Evolutionary conservation across 1,140 invertebrate genomes (phyloP).

Genomic region (Eupeodes corollae): DNA sequence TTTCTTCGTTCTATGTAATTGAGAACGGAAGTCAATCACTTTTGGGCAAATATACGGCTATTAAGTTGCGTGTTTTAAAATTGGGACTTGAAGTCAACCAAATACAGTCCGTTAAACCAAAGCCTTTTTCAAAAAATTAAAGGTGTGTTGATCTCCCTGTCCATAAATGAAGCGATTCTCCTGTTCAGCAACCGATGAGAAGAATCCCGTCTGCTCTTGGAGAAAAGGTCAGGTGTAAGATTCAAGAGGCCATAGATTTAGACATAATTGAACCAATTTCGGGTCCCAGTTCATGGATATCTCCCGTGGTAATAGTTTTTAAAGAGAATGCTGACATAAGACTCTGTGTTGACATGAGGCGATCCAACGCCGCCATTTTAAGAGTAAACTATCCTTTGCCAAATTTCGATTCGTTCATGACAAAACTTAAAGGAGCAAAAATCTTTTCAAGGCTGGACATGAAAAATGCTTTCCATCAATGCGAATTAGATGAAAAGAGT

Average conservation of each 20-base stretch:
- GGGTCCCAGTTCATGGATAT: constrained; percentile 11
- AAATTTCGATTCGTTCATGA: constrained; percentile 10
- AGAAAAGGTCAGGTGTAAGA: constrained; percentile 7
- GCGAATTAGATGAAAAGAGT: constrained; percentile 18
- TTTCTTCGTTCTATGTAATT: constrained; percentile 13
- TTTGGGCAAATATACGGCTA: constrained; percentile 9
- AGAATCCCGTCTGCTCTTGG: constrained; percentile 9
- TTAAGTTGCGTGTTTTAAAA: constrained; percentile 7
- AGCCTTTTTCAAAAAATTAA: constrained; percentile 12
- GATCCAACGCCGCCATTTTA: constrained; percentile 8
- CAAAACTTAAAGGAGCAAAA: constrained; percentile 8
- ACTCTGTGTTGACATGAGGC: constrained; percentile 13
- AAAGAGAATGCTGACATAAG: constrained; percentile 9
- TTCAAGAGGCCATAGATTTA: constrained; percentile 11
- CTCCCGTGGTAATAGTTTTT: constrained; percentile 9
- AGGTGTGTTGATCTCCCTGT: constrained; percentile 8
- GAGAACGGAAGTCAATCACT: constrained; percentile 11
- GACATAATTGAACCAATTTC: constrained; percentile 18
- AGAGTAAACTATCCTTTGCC: constrained; percentile 11
- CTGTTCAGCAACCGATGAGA: constrained; percentile 5
- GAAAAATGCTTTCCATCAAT: constrained; percentile 17
- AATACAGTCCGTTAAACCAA: constrained; percentile 7
- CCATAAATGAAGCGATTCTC: constrained; percentile 6
- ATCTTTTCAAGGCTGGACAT: constrained; percentile 19
- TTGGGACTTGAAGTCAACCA: constrained; percentile 5